Evolutionary conservation across 2,888 invertebrate species (phyloP).

Genomic region (Ptilodon capucinus): DNA sequence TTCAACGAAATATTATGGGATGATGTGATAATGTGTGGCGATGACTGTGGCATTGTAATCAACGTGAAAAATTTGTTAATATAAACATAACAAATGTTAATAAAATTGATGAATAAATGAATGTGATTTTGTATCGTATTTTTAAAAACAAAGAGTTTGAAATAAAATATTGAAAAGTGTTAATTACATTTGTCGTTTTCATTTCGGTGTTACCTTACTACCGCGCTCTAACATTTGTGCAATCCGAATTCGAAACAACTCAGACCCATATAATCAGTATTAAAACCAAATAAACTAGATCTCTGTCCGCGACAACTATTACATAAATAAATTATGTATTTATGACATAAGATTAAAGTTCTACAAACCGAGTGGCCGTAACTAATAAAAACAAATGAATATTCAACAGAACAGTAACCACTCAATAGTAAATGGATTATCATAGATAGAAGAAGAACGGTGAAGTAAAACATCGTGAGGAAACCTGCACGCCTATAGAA

Average conservation of each 20-base stretch:
- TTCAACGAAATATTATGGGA: slow-evolving; percentile 64
- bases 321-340: neutral
- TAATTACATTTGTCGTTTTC: slow-evolving; percentile 39
- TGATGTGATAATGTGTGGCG: slow-evolving; percentile 63
- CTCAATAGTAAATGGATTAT: neutral
- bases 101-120: slow-evolving; percentile 49
- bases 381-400: neutral
- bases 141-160: slow-evolving; percentile 62
- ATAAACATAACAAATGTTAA: too few relatives aligned
- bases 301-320: neutral
- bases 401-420: neutral
- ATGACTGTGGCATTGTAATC: slow-evolving; percentile 58
- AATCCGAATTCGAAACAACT: too few relatives aligned
- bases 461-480: too few relatives aligned
- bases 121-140: slow-evolving; percentile 70
- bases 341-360: neutral
- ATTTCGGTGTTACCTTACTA: slow-evolving; percentile 10
- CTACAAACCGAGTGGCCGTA: neutral
- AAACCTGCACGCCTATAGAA: too few relatives aligned
- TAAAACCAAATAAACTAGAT: neutral
- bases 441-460: too few relatives aligned
- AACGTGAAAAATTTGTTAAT: too few relatives aligned
- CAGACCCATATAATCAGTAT: too few relatives aligned
- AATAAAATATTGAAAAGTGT: slow-evolving; percentile 58
- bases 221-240: neutral